Evolutionary conservation across 1,140 invertebrate species (phyloP).

Genomic region (Ips nitidus): DNA sequence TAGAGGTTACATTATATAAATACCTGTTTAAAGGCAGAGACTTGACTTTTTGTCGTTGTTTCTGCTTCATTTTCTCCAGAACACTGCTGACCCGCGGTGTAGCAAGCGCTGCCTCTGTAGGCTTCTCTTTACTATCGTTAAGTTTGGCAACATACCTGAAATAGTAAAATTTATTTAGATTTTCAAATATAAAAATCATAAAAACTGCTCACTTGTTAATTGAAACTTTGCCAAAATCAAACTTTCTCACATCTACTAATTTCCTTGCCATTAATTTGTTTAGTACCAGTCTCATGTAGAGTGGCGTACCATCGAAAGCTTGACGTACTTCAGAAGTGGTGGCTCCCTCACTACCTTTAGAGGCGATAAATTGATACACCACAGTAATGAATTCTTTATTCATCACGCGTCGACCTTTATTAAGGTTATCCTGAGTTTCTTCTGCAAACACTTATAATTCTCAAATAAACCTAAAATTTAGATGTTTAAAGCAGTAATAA

Average conservation of each 20-base stretch:
- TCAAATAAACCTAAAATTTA: not conserved
- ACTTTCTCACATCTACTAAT: conserved; percentile 37
- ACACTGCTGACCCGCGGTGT: not conserved
- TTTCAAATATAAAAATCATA: conserved; percentile 9
- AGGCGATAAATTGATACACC: conserved; percentile 37
- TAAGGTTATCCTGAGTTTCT: not conserved
- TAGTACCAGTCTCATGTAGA: conserved; percentile 32
- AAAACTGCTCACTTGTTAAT: conserved; percentile 14
- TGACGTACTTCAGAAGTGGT: conserved; percentile 31
- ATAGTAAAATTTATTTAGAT: conserved; percentile 6
- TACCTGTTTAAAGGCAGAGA: not conserved
- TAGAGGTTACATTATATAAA: too few species aligned
- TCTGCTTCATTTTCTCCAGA: conserved; percentile 20
- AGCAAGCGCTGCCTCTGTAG: not conserved
- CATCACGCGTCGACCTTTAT: conserved; percentile 17
- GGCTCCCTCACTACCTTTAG: conserved; percentile 31
- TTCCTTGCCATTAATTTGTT: conserved; percentile 37
- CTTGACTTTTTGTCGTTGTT: conserved; percentile 15
- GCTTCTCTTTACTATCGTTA: not conserved
- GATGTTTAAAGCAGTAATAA: not conserved
- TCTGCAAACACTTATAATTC: not conserved
- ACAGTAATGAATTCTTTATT: conserved; percentile 39
- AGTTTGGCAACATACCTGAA: conserved; percentile 35
- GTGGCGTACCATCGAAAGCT: conserved; percentile 34
- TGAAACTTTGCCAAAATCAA: conserved; percentile 38